These are phyloP conservation scores for Trogon surrucura DNA, from an alignment of 2,113 vertebrate genomes.

Conservation along the genomic window DNA sequence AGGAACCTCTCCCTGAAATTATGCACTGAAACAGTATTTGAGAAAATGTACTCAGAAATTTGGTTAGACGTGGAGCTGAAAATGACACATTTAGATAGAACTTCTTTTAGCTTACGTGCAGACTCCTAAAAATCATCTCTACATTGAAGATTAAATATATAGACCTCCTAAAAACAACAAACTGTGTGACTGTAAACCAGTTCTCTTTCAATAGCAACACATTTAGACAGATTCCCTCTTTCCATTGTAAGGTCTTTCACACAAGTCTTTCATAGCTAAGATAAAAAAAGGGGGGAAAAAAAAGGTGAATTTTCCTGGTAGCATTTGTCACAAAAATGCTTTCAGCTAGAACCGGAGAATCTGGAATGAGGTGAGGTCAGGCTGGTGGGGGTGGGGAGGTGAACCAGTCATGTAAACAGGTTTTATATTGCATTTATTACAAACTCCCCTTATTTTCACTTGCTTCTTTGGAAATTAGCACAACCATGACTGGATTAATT, in stretches of 20 bases:
- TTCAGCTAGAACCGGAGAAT: constrained; percentile 33
- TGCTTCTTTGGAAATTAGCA: constrained; percentile 50
- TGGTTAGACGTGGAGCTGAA: not conserved
- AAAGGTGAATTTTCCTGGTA: not conserved
- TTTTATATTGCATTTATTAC: constrained; percentile 59
- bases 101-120: not conserved
- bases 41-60: constrained; percentile 1
- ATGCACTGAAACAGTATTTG: not conserved
- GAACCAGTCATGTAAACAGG: constrained; percentile 48
- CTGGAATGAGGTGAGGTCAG: constrained; percentile 41
- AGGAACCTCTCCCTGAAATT: not conserved
- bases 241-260: constrained; percentile 14
- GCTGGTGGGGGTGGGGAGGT: not conserved
- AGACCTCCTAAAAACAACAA: constrained; percentile 4
- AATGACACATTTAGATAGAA: not conserved
- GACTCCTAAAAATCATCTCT: constrained; percentile 4
- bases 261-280: not conserved
- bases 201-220: not conserved
- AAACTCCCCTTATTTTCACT: constrained; percentile 45
- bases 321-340: constrained; percentile 45
- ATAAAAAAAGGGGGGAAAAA: constrained; percentile 8
- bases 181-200: not conserved
- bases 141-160: constrained; percentile 18
- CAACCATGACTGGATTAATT: constrained; percentile 60
- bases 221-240: constrained; percentile 23